Evolutionary conservation across 2,888 invertebrate genomes (phyloP).

Genomic region (Clunio marinus): DNA sequence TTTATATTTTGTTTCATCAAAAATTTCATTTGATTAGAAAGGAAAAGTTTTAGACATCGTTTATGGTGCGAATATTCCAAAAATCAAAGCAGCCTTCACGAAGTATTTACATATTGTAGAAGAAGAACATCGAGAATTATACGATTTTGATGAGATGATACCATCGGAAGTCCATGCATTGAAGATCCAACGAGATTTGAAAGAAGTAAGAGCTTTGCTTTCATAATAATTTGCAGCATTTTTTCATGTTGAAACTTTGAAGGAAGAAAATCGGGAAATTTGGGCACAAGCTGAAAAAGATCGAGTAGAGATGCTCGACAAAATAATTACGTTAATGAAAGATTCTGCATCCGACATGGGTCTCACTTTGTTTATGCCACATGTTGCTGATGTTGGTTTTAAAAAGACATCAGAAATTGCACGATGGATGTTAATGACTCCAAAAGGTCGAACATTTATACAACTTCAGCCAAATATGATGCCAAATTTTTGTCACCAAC

Average conservation of each 20-base stretch:
- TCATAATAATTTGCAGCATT: neutral
- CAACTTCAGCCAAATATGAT: conserved; percentile 45
- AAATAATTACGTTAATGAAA: conserved; percentile 48
- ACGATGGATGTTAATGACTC: conserved; percentile 46
- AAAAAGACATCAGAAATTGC: conserved; percentile 49
- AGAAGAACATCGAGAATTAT: conserved; percentile 47
- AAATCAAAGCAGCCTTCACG: no score
- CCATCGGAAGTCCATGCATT: no score
- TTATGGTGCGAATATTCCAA: conserved; percentile 79
- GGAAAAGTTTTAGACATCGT: conserved; percentile 72
- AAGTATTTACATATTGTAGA: no score
- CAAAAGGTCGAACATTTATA: conserved; percentile 47
- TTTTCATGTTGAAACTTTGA: neutral
- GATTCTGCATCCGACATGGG: conserved; percentile 47
- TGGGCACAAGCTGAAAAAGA: conserved; percentile 43
- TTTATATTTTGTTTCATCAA: neutral
- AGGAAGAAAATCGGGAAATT: neutral
- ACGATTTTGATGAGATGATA: conserved; percentile 53
- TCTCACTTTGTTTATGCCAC: conserved; percentile 50
- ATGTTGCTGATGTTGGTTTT: conserved; percentile 47
- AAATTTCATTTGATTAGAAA: conserved; percentile 52
- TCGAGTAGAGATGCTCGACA: conserved; percentile 40
- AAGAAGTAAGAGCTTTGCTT: neutral
- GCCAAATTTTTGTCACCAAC: conserved; percentile 46
- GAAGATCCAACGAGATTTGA: no score